Percentiles rank a stretch among this genome's conserved stretches.
Evolutionary conservation across 2,113 vertebrate genomes (phyloP).

Genomic region (Desmodus rotundus): DNA sequence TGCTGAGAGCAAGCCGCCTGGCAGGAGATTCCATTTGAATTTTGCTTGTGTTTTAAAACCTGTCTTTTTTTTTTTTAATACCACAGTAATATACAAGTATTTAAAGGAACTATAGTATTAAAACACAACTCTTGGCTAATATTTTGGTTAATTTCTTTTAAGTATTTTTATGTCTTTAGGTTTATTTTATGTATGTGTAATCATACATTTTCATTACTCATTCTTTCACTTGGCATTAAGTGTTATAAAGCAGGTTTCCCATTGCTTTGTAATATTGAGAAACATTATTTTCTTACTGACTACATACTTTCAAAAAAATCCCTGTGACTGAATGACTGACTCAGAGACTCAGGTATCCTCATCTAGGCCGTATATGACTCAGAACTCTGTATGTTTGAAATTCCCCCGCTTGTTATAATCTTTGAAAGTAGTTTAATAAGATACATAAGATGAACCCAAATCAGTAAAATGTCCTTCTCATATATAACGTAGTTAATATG

Average conservation of each 20-base stretch:
- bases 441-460: neutral
- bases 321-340: neutral
- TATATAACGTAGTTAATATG: neutral
- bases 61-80: neutral
- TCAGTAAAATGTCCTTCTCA: neutral
- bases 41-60: neutral
- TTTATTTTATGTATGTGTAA: neutral
- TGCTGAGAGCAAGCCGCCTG: neutral
- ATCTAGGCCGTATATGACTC: neutral
- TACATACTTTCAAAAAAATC: neutral
- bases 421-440: neutral
- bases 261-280: neutral
- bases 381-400: neutral
- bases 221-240: neutral
- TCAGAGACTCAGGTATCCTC: neutral
- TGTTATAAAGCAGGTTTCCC: neutral
- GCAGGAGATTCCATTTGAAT: neutral
- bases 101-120: neutral
- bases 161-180: neutral
- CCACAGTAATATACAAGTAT: neutral
- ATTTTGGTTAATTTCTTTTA: neutral
- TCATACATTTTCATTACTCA: neutral
- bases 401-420: neutral
- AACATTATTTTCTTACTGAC: neutral
- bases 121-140: neutral